Evolutionary conservation across 1,140 invertebrate genomes (phyloP).

Genomic region (Eupristina koningsbergeri): DNA sequence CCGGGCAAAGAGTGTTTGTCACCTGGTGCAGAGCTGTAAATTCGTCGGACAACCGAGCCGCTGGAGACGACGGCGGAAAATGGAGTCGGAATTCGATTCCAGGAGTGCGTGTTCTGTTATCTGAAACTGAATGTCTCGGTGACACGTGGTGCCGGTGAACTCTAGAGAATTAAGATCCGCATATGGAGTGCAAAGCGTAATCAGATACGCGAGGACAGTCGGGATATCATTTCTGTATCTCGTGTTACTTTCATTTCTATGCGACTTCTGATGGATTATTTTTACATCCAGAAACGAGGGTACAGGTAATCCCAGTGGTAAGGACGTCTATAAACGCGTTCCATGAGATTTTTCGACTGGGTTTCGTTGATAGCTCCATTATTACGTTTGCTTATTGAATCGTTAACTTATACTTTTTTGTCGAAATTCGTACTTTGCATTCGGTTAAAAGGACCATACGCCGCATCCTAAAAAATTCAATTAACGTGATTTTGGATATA

Average conservation of each 20-base stretch:
- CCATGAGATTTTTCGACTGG: neutral
- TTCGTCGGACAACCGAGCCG: neutral
- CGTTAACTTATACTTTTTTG: neutral
- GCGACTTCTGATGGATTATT: slow-evolving; percentile 1
- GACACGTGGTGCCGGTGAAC: neutral
- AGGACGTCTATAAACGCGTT: neutral
- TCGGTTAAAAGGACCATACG: no score
- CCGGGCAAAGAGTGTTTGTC: neutral
- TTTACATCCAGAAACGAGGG: neutral
- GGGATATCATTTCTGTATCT: slow-evolving; percentile 50
- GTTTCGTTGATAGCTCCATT: neutral
- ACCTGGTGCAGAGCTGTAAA: slow-evolving; percentile 2
- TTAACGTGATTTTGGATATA: neutral
- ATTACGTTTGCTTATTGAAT: neutral
- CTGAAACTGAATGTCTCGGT: slow-evolving; percentile 14
- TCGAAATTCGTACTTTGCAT: neutral
- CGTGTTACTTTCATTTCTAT: slow-evolving; percentile 38
- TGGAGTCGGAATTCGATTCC: slow-evolving; percentile 39
- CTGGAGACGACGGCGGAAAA: neutral
- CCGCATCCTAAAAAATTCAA: no score
- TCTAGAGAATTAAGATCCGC: neutral
- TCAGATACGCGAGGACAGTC: slow-evolving; percentile 51
- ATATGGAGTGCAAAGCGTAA: slow-evolving; percentile 43
- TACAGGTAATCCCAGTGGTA: neutral
- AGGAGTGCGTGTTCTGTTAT: neutral